A percentile compares a stretch with the other conserved stretches of the same genome.
Conservation (phyloP, 2,888 invertebrate species). For the Tetramorium bicarinatum region DNA sequence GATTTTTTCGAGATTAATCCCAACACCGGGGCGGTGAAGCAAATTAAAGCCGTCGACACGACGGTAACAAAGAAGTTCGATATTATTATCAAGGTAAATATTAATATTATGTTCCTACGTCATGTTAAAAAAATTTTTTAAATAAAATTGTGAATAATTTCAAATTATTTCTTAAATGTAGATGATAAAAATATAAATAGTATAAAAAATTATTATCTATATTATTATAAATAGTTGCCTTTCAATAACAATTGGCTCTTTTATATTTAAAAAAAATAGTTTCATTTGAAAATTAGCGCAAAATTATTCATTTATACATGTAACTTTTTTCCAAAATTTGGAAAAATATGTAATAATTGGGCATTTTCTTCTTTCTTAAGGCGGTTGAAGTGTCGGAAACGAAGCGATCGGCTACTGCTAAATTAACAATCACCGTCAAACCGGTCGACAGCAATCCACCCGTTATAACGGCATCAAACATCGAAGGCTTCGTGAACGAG, state of each 20-base stretch:
- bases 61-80: conserved; percentile 92
- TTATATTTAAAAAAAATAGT: neutral
- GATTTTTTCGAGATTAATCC: conserved; percentile 95
- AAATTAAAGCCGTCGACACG: conserved; percentile 93
- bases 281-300: neutral
- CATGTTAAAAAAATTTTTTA: neutral
- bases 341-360: neutral
- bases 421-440: conserved; percentile 93
- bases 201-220: neutral
- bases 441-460: conserved; percentile 96
- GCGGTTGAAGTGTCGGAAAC: conserved; percentile 94
- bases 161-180: neutral
- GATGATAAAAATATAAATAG: neutral
- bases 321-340: neutral
- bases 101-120: neutral
- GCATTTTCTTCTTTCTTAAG: conserved; percentile 83
- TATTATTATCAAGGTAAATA: conserved; percentile 91
- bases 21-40: conserved; percentile 93
- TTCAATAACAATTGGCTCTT: neutral
- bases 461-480: conserved; percentile 90
- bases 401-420: conserved; percentile 93
- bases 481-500: conserved; percentile 94
- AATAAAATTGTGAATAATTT: neutral
- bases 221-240: neutral
- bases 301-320: neutral